Percentiles rank a stretch among this genome's conserved stretches.
These are phyloP conservation scores for Cisticola juncidis DNA, from an alignment of 2,113 vertebrate species.

Conservation along the genomic window DNA sequence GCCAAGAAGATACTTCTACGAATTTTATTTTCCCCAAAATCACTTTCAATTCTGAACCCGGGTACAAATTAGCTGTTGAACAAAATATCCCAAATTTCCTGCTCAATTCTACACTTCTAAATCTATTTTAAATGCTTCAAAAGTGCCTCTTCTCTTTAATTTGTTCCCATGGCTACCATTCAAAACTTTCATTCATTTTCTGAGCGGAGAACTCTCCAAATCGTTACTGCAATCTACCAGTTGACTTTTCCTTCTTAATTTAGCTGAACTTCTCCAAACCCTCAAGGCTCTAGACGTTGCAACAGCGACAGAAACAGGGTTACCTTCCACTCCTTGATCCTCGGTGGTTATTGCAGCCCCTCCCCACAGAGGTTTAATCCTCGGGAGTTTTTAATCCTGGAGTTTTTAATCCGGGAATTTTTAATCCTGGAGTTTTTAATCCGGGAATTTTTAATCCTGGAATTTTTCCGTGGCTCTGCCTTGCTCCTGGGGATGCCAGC, in stretches of 20 bases:
- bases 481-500: accelerated
- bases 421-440: background rate
- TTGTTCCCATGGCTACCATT: constrained; percentile 60
- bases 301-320: background rate
- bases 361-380: background rate
- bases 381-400: background rate
- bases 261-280: background rate
- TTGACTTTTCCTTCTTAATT: constrained; percentile 41
- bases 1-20: background rate
- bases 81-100: background rate
- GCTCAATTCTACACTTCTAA: background rate
- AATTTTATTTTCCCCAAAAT: background rate
- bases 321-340: background rate
- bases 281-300: background rate
- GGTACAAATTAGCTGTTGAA: background rate
- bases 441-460: background rate
- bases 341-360: background rate
- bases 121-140: constrained; percentile 11
- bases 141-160: constrained; percentile 36
- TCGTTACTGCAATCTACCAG: background rate
- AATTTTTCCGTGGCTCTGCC: background rate
- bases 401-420: background rate
- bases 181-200: constrained; percentile 46
- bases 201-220: background rate
- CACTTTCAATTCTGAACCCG: background rate